These are phyloP conservation scores for Eupithecia inturbata DNA, from an alignment of 2,888 invertebrate genomes.

Conservation along the genomic window DNA sequence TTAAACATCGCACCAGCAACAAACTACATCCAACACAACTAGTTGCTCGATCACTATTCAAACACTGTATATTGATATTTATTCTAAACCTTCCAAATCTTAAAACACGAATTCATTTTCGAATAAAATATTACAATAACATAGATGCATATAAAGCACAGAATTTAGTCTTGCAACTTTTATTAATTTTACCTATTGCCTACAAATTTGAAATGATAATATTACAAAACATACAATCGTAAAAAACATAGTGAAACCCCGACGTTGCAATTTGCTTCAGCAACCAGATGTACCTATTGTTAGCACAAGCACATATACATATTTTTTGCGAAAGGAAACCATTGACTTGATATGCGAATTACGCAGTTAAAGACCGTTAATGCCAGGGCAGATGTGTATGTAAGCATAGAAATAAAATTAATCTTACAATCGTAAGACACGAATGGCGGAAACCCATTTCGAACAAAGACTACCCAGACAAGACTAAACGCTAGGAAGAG, in stretches of 20 bases:
- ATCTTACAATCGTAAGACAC: neutral
- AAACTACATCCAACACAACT: neutral
- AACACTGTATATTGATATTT: neutral
- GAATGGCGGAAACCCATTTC: neutral
- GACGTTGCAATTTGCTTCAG: neutral
- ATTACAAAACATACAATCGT: neutral
- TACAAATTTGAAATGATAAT: neutral
- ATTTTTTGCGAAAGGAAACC: neutral
- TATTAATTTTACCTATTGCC: neutral
- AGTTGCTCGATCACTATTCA: neutral
- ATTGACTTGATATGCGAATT: neutral
- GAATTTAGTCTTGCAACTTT: neutral
- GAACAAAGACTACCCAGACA: conserved; percentile 20
- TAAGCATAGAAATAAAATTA: neutral
- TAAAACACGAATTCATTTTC: conserved; percentile 15
- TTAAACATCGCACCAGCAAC: conserved; percentile 9
- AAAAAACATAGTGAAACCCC: neutral
- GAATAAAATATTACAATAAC: conserved; percentile 17
- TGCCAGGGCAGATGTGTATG: neutral
- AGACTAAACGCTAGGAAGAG: conserved; percentile 35
- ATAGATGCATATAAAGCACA: conserved; percentile 17
- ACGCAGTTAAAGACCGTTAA: neutral
- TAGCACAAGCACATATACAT: neutral
- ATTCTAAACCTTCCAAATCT: conserved; percentile 14
- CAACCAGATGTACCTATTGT: neutral